phyloP scores from a whole-genome alignment of 2,888 invertebrate species.

The Maniola hyperantus region DNA sequence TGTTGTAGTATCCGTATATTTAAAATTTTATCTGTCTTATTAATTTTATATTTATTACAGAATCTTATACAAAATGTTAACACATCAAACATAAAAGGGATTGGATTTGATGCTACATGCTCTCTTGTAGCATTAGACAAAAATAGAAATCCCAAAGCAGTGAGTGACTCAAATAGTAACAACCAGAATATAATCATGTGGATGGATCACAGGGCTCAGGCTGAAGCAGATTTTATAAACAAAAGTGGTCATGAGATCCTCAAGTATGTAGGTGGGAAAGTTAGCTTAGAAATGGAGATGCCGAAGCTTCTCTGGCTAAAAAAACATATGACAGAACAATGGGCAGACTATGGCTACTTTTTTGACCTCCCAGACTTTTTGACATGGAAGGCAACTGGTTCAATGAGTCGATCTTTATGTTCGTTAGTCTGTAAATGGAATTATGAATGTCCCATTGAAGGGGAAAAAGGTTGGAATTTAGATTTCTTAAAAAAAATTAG shows the following conservation, averaged over 20 bases:
- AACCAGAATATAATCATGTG: constrained; percentile 94
- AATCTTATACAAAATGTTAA: constrained; percentile 80
- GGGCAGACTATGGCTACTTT: constrained; percentile 88
- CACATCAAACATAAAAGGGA: constrained; percentile 86
- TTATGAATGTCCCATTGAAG: constrained; percentile 86
- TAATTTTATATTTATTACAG: constrained; percentile 63
- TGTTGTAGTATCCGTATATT: too few relatives aligned
- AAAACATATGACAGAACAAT: constrained; percentile 85
- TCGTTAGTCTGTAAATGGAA: constrained; percentile 98
- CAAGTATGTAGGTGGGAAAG: constrained; percentile 93
- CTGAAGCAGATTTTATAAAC: constrained; percentile 92
- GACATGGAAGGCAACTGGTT: constrained; percentile 95
- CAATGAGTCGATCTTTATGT: constrained; percentile 90
- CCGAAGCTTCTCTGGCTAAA: constrained; percentile 98
- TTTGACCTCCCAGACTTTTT: constrained; percentile 97
- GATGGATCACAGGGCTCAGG: constrained; percentile 95
- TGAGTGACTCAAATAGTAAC: constrained; percentile 85
- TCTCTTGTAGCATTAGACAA: constrained; percentile 92
- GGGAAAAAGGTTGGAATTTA: constrained; percentile 86
- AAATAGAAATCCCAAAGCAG: constrained; percentile 86
- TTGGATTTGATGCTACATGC: constrained; percentile 98
- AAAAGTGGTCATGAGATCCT: constrained; percentile 88
- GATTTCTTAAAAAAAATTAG: constrained; percentile 88
- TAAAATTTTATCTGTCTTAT: too few relatives aligned
- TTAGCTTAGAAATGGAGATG: constrained; percentile 98